A percentile compares a stretch with the other conserved stretches of the same genome.
phyloP scores from a whole-genome alignment of 2,113 vertebrate genomes.

The Lasiurus cinereus region DNA sequence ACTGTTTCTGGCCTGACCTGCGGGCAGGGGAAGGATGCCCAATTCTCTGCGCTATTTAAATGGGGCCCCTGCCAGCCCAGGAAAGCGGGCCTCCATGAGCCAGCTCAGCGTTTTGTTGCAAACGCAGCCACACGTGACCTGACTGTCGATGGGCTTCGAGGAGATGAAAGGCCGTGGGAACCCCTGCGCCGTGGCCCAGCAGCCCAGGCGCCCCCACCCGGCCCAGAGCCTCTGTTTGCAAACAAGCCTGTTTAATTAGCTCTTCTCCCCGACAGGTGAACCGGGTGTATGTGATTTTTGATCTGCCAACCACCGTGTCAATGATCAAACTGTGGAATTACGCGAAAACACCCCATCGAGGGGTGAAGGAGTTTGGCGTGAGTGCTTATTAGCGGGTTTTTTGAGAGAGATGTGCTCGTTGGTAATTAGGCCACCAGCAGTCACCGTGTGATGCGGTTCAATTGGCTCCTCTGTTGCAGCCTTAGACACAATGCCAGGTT shows the following conservation, averaged over 20 bases:
- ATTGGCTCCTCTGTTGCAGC: constrained; percentile 33
- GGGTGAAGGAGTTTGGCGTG: constrained; percentile 99
- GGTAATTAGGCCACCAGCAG: constrained; percentile 52
- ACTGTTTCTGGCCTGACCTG: neutral
- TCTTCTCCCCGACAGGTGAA: constrained; percentile 91
- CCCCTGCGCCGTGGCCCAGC: rapidly evolving
- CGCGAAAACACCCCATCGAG: constrained; percentile 95
- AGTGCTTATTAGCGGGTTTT: constrained; percentile 77
- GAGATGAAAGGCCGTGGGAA: neutral
- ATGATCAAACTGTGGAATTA: constrained; percentile 99
- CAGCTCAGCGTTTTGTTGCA: constrained; percentile 67
- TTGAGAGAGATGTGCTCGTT: constrained; percentile 59
- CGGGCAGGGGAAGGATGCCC: neutral
- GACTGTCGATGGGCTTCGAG: constrained; percentile 51
- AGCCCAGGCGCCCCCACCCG: neutral
- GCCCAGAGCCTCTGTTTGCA: constrained; percentile 2
- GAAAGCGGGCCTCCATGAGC: constrained; percentile 26
- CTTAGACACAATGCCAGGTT: neutral
- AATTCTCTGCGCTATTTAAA: neutral
- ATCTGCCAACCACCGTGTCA: constrained; percentile 95
- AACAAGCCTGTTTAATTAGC: constrained; percentile 55
- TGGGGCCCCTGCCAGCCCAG: neutral
- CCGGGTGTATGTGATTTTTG: constrained; percentile 97
- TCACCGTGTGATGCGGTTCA: constrained; percentile 74
- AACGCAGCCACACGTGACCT: constrained; percentile 66